phyloP scores from a whole-genome alignment of 2,113 vertebrate species.

The Dermatemys mawii region DNA sequence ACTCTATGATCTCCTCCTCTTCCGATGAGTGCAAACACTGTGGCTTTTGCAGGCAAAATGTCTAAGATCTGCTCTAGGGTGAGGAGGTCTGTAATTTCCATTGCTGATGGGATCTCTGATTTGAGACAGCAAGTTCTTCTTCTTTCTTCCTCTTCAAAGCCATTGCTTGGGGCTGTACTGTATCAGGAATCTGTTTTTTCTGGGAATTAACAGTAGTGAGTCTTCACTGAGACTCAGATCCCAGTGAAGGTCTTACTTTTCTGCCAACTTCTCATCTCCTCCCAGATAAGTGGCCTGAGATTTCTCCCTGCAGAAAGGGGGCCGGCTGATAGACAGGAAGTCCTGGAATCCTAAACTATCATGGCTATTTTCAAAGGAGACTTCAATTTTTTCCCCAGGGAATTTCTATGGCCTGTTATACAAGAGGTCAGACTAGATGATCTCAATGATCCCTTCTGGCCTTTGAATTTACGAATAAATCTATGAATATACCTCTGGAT shows the following conservation, averaged over 20 bases:
- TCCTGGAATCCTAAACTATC: background rate
- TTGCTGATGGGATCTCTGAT: background rate
- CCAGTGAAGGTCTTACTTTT: background rate
- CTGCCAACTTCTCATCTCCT: background rate
- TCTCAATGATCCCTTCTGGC: background rate
- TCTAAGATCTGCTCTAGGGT: background rate
- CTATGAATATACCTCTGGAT: background rate
- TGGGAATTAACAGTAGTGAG: background rate
- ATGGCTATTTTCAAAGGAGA: background rate
- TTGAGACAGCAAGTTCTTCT: background rate
- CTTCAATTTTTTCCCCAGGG: background rate
- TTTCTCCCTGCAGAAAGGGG: background rate
- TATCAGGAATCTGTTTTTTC: background rate
- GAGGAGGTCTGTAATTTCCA: background rate
- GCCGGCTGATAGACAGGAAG: background rate
- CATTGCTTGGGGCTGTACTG: background rate
- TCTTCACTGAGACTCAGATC: background rate
- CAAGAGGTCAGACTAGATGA: background rate
- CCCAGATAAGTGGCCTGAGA: background rate
- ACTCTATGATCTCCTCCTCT: background rate
- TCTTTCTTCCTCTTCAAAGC: background rate
- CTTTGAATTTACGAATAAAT: background rate
- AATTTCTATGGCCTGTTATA: background rate
- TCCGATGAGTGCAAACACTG: background rate
- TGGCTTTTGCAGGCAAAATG: background rate